Evolutionary conservation across 2,797 vertebrate species (phyloP).

Genomic region (Mormyrus hasselquistii): DNA sequence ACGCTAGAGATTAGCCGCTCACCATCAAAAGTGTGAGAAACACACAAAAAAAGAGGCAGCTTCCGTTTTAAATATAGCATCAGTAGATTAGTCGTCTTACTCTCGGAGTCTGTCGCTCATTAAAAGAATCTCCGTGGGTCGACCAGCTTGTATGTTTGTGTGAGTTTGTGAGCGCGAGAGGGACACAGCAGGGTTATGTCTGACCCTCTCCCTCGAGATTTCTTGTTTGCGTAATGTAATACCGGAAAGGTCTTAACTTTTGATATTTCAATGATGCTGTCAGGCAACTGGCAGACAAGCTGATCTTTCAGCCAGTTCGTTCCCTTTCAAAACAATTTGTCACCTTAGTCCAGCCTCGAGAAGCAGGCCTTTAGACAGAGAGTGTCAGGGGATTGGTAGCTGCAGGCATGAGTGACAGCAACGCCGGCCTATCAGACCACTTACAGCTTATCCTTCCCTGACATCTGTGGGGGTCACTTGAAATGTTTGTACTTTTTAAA

Average conservation of each 20-base stretch:
- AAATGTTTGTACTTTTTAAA: neutral
- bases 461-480: neutral
- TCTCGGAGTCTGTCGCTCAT: neutral
- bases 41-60: neutral
- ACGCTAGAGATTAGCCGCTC: neutral
- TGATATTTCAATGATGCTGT: neutral
- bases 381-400: neutral
- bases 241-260: neutral
- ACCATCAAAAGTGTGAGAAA: neutral
- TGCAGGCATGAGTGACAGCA: neutral
- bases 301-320: neutral
- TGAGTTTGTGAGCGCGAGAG: neutral
- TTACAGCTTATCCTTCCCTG: neutral
- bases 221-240: neutral
- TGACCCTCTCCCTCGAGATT: neutral
- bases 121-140: neutral
- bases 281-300: neutral
- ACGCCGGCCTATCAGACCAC: neutral
- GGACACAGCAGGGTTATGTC: neutral
- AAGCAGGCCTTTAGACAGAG: neutral
- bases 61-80: neutral
- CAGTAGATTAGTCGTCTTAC: neutral
- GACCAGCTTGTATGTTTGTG: neutral
- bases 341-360: neutral
- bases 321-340: neutral